A percentile compares a stretch with the other conserved stretches of the same genome.
These are phyloP conservation scores for Oscheius sp. DNA, from an alignment of 2,888 invertebrate species.

Conservation along the genomic window DNA sequence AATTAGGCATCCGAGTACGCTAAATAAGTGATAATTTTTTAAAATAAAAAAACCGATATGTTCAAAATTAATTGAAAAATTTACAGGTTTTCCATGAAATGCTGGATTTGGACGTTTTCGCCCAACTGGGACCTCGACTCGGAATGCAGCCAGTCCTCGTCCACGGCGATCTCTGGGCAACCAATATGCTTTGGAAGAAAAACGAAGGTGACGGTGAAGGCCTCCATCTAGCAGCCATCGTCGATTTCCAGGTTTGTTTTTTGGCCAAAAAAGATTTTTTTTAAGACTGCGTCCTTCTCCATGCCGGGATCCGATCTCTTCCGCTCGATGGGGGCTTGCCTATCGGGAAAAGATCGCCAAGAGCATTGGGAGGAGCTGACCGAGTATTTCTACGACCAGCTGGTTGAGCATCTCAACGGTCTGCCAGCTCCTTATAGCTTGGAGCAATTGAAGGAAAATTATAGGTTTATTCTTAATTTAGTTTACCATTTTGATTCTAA, in stretches of 20 bases:
- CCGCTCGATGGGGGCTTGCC: slow-evolving; percentile 34
- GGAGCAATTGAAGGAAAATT: too few species aligned
- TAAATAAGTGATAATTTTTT: too few species aligned
- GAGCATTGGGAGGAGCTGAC: slow-evolving; percentile 38
- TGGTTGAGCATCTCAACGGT: slow-evolving; percentile 32
- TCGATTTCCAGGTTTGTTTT: slow-evolving; percentile 22
- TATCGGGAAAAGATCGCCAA: slow-evolving; percentile 39
- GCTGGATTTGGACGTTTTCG: neutral
- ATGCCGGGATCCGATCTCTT: slow-evolving; percentile 43
- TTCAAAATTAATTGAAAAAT: too few species aligned
- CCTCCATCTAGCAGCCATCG: slow-evolving; percentile 5
- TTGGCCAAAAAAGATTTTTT: neutral
- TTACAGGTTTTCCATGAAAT: neutral
- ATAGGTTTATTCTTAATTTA: too few species aligned
- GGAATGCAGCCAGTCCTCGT: slow-evolving; percentile 30
- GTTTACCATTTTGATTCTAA: too few species aligned
- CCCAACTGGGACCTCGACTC: neutral
- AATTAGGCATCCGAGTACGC: too few species aligned
- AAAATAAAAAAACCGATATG: too few species aligned
- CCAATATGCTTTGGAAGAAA: slow-evolving; percentile 41
- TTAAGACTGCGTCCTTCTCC: slow-evolving; percentile 37
- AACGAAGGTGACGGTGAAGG: neutral
- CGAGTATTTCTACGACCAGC: slow-evolving; percentile 40
- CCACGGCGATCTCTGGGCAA: slow-evolving; percentile 49
- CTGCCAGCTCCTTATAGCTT: slow-evolving; percentile 35